Evolutionary conservation across 2,113 vertebrate species (phyloP), one percentile per base, ranked within the genome.

Genomic region (Ophthalmotilapia sp.): DNA sequence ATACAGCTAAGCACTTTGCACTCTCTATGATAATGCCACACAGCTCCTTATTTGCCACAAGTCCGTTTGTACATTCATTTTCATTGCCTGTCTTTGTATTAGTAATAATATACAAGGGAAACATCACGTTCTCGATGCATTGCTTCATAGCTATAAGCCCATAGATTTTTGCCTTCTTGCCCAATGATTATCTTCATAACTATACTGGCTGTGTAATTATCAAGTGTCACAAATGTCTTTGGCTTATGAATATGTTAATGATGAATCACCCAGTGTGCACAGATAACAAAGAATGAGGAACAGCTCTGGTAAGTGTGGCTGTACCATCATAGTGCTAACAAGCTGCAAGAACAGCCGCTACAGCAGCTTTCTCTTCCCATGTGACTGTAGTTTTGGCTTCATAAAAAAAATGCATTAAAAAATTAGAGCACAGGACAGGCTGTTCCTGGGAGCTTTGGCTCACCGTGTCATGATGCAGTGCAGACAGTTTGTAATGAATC

Each of bases 391-490:
- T 79, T 13, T 19, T 17, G 47, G 42, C n/a, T 2, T 9, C 36
- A 21, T 60, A 10, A 70, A 73, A 70, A 36, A 73, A 73, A 45
- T 26, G 2, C 40, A 73, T 26, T 4, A 42, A 73, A 10, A 51
- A 87, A n/a, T 83, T 23, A 2, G 79, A 68, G 73, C 6, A 53
- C 29, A 36, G 86, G 54, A 92, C 91, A 81, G 26, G 13, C 51
- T 93, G 90, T 92, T 85, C 87, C 85, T 40, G 65, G 85, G 36
- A 60, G 65, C 56, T 60, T 36, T 62, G 83, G 79, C 81, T 91
- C 75, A 15, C 10, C 9, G 40, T 85, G 82, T 82, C 21, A 10
- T 55, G 83, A 85, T 77, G 49, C 77, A 81, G 54, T 77, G 47
- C 82, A 88, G 83, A 79, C 47, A 33, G 40, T 86, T 83, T 84